Evolutionary conservation across 2,888 invertebrate genomes (phyloP).

Genomic region (Drosophila setosimentum): DNA sequence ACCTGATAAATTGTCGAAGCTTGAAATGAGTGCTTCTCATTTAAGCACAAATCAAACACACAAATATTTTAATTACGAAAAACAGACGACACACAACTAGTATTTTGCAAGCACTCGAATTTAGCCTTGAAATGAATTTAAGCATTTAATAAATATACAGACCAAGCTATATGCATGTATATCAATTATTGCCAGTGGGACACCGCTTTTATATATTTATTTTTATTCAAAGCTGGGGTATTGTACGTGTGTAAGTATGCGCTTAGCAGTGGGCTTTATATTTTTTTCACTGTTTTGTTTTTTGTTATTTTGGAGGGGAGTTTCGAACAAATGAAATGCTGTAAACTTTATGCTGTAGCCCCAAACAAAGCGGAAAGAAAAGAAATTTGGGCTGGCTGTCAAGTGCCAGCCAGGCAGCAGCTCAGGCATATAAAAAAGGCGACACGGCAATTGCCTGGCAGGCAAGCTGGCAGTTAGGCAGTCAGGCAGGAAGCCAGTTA

Average conservation of each 20-base stretch:
- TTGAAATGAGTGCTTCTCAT: background rate
- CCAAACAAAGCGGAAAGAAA: conserved; percentile 57
- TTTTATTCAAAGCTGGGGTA: conserved; percentile 25
- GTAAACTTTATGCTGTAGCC: conserved; percentile 51
- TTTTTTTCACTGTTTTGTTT: conserved; percentile 4
- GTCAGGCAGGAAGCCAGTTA: conserved; percentile 31
- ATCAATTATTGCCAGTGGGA: conserved; percentile 44
- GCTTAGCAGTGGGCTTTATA: conserved; percentile 36
- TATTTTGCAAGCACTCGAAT: background rate
- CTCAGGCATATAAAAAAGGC: conserved; percentile 62
- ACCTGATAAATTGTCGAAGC: background rate
- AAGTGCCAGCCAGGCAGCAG: conserved; percentile 62
- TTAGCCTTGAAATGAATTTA: background rate
- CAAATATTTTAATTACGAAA: background rate
- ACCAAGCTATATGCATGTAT: background rate
- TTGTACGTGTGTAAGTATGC: conserved; percentile 48
- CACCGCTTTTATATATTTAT: background rate
- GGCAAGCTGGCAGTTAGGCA: conserved; percentile 46
- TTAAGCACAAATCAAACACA: background rate
- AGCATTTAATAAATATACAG: background rate
- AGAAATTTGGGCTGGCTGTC: conserved; percentile 65
- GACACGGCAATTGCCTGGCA: conserved; percentile 61
- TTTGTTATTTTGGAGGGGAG: background rate
- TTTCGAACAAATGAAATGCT: conserved; percentile 58
- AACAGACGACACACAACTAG: background rate